Percentiles rank a stretch among this genome's conserved stretches.
Evolutionary conservation across 53 echinoderm and acorn worm genomes (phyloP).

Genomic region (Stichopus horrens): DNA sequence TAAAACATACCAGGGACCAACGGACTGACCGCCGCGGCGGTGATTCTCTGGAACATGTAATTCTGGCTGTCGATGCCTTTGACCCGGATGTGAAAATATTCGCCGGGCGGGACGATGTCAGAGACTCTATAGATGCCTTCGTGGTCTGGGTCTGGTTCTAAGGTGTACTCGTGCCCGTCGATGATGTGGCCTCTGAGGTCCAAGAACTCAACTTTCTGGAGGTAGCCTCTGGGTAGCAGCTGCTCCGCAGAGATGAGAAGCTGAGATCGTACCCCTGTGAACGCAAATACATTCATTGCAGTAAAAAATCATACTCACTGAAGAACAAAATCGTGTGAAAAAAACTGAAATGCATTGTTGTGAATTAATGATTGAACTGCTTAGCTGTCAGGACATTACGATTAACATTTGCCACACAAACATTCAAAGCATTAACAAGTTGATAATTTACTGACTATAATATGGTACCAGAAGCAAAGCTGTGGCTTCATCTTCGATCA

Average conservation of each 20-base stretch:
- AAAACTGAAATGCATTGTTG: neutral
- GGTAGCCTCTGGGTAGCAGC: slow-evolving; percentile 66
- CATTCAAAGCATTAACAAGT: too few relatives aligned
- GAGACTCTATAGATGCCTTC: slow-evolving; percentile 66
- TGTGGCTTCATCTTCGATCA: too few relatives aligned
- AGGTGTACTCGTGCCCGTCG: slow-evolving; percentile 47
- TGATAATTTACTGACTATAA: too few relatives aligned
- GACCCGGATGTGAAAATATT: slow-evolving; percentile 86
- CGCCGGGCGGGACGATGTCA: slow-evolving; percentile 74
- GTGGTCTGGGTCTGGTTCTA: slow-evolving; percentile 28
- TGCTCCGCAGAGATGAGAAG: slow-evolving; percentile 74
- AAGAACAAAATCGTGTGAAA: neutral
- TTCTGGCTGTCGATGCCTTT: slow-evolving; percentile 76
- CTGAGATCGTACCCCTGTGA: slow-evolving; percentile 71
- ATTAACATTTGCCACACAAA: too few relatives aligned
- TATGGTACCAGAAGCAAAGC: too few relatives aligned
- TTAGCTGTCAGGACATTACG: too few relatives aligned
- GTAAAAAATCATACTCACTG: neutral
- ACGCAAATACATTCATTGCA: neutral
- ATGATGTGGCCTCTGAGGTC: slow-evolving; percentile 84
- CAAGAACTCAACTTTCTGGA: slow-evolving; percentile 79
- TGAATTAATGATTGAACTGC: neutral
- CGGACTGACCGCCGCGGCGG: slow-evolving; percentile 71
- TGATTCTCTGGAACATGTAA: slow-evolving; percentile 75
- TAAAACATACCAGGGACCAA: slow-evolving; percentile 73